Evolutionary conservation across 2,113 vertebrate species (phyloP).

Genomic region (Chloroceryle aenea): DNA sequence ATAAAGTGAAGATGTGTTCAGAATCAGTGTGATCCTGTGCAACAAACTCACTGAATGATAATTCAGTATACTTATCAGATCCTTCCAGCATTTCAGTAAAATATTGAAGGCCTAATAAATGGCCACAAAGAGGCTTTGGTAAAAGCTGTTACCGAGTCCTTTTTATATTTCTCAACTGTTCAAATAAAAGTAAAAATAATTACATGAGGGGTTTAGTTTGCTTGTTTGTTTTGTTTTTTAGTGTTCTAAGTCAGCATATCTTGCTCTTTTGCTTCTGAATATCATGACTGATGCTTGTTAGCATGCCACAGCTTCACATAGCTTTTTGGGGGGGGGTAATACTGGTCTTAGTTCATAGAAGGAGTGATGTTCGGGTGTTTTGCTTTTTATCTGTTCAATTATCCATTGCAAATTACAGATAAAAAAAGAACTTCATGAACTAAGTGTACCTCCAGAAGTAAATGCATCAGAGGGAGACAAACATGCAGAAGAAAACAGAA

Average conservation of each 20-base stretch:
- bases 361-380: not conserved
- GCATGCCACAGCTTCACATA: not conserved
- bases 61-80: not conserved
- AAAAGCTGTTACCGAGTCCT: not conserved
- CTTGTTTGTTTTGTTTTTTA: not conserved
- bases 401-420: not conserved
- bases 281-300: not conserved
- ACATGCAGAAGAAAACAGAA: not conserved
- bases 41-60: not conserved
- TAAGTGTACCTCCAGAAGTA: not conserved
- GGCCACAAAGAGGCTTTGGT: not conserved
- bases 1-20: not conserved
- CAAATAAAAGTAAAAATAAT: not conserved
- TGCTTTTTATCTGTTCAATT: not conserved
- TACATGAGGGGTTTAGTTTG: rapidly evolving
- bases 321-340: not conserved
- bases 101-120: not conserved
- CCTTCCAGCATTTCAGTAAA: not conserved
- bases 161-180: not conserved
- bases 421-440: not conserved
- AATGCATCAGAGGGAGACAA: not conserved
- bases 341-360: not conserved
- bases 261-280: not conserved
- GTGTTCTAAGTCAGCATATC: not conserved
- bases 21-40: not conserved